Evolutionary conservation across 2,113 vertebrate species (phyloP).

Genomic region (Daubentonia madagascariensis): DNA sequence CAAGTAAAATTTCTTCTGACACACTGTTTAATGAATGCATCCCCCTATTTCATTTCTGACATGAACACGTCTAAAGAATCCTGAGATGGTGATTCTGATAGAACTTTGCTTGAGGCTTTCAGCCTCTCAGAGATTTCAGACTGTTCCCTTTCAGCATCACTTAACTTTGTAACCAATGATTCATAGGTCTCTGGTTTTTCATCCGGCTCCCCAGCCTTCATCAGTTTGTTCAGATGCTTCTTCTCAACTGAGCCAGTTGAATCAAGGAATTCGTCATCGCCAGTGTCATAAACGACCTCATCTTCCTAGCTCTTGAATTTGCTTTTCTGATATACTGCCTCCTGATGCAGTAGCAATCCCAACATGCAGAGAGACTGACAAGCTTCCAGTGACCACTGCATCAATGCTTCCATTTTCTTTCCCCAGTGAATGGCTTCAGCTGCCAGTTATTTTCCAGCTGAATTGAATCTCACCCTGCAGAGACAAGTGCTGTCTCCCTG

Average conservation of each 20-base stretch:
- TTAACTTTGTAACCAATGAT: conserved; percentile 90
- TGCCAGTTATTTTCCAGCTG: conserved; percentile 88
- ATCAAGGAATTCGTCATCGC: conserved; percentile 92
- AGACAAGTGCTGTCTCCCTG: conserved; percentile 89
- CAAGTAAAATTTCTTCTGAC: conserved; percentile 90
- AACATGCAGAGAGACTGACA: conserved; percentile 91
- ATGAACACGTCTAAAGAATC: conserved; percentile 93
- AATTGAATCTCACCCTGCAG: conserved; percentile 92
- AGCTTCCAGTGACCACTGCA: conserved; percentile 90
- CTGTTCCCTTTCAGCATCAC: conserved; percentile 91
- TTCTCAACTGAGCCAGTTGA: conserved; percentile 90
- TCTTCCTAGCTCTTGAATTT: conserved; percentile 94
- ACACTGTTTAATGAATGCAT: conserved; percentile 85
- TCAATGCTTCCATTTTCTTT: conserved; percentile 92
- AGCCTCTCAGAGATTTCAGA: conserved; percentile 90
- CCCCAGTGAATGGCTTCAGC: conserved; percentile 89
- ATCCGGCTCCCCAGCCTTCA: conserved; percentile 91
- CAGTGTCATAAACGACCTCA: conserved; percentile 93
- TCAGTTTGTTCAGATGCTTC: conserved; percentile 92
- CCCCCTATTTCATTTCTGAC: conserved; percentile 86
- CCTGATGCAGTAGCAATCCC: conserved; percentile 88
- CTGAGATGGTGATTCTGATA: conserved; percentile 81
- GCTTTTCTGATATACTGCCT: conserved; percentile 92
- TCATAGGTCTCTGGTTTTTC: conserved; percentile 90
- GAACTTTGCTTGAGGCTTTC: conserved; percentile 84